Conservation (phyloP, 2,888 invertebrate genomes). For the Caenorhabditis doughertyi region DNA sequence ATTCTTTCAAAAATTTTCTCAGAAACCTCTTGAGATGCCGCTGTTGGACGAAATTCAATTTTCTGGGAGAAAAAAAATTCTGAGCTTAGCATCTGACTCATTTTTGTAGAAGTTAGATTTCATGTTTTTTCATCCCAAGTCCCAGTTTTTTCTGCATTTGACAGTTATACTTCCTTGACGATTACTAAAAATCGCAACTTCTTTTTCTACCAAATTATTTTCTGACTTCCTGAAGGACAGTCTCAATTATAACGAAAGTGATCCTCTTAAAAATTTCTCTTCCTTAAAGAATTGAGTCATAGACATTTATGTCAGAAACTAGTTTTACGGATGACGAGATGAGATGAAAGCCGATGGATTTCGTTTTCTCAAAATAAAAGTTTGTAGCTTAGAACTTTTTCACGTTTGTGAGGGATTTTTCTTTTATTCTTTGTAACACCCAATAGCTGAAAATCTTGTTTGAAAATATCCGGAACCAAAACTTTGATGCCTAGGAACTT, state of each 20-base stretch:
- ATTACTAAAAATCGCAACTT: no score
- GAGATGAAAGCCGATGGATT: not conserved
- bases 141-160: no score
- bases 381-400: no score
- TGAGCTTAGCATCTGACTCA: not conserved
- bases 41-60: not conserved
- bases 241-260: not conserved
- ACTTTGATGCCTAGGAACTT: no score
- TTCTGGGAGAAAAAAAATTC: not conserved
- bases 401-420: not conserved
- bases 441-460: no score
- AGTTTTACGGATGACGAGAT: not conserved
- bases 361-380: not conserved
- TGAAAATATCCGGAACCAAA: no score
- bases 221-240: not conserved
- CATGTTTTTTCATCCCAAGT: no score
- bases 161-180: no score
- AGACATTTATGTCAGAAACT: not conserved
- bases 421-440: no score
- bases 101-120: not conserved
- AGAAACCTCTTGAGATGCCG: conserved; percentile 16
- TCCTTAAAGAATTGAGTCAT: conserved; percentile 1
- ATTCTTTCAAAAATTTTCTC: not conserved
- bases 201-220: not conserved
- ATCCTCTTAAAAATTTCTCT: not conserved